Base-by-base conservation (phyloP, 2,113 vertebrate genomes). In the Mesocricetus auratus region DNA sequence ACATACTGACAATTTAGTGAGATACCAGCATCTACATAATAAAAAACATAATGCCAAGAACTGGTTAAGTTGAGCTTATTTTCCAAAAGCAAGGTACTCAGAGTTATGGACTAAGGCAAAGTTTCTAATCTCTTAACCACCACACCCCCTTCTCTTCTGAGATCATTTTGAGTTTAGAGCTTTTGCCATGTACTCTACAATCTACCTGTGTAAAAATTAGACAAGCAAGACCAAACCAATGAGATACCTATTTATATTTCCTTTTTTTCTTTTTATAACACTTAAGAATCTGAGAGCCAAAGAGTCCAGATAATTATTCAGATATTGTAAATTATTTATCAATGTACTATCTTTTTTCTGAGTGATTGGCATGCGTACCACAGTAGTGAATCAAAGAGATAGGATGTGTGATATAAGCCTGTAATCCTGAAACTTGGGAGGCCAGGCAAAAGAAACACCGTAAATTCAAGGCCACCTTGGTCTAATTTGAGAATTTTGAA, bases 241-340 rank as follows among this genome's bases (percentile, higher is more conserved):
- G 79, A 91, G 26, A 91, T 68, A 78, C 1, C 86, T 19, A 88
- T 47, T 42, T 36, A n/a, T 45, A 24, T 62, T 39, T 33, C 15
- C 15, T 66, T 31, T 88, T 74, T 87, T 81, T 75, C 39, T 91
- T 87, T 86, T 73, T 66, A 56, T 86, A 71, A 74, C 31, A 94
- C 66, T 16, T 58, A 89, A 95, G 29, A 19, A 94, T 33, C 21
- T 29, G 86, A 94, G 68, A 15, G 73, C 89, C 24, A 47, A 21
- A 68, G 42, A 93, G 16, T 31, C 45, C 92, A 69, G 64, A 12
- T 68, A 83, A 81, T 31, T 58, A 71, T 71, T n/a, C 36, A 71
- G 69, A n/a, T n/a, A 71, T n/a, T 90, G 42, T 53, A 97, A 77
- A 50, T 86, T 94, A 58, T 87, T 86, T 87, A 77, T 50, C 31